Evolutionary conservation across 64 coral and sea anemone genomes (phyloP).

Genomic region (Actinia equina): DNA sequence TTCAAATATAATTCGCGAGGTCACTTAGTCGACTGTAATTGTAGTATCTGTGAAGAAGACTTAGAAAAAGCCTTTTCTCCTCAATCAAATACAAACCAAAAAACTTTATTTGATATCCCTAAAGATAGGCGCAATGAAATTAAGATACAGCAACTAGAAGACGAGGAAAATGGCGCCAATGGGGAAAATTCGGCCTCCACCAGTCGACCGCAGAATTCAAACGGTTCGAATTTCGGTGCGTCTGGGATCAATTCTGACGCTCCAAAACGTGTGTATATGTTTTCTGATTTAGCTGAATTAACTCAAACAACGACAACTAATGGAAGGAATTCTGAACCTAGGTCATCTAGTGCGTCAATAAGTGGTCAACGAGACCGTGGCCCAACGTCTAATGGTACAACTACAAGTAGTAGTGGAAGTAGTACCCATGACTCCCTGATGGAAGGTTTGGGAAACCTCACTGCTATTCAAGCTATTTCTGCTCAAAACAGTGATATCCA

Average conservation of each 20-base stretch:
- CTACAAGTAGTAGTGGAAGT: not conserved
- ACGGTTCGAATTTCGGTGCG: not conserved
- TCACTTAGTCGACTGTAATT: slow-evolving; percentile 71
- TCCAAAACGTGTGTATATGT: slow-evolving; percentile 38
- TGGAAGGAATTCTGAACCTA: not conserved
- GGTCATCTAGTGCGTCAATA: slow-evolving; percentile 9
- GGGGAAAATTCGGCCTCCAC: not conserved
- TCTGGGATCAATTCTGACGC: not conserved
- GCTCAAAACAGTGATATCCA: slow-evolving; percentile 64
- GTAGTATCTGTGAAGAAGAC: slow-evolving; percentile 71
- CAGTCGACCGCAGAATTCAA: not conserved
- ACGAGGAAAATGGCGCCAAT: slow-evolving; percentile 6
- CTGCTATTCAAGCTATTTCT: slow-evolving; percentile 58
- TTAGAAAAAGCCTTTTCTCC: slow-evolving; percentile 49
- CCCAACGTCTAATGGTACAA: not conserved
- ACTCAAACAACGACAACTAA: slow-evolving; percentile 14
- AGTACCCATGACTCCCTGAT: slow-evolving; percentile 40
- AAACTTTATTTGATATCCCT: slow-evolving; percentile 25
- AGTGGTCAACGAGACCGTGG: not conserved
- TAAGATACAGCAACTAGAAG: slow-evolving; percentile 1
- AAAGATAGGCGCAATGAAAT: slow-evolving; percentile 15
- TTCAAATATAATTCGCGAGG: slow-evolving; percentile 57
- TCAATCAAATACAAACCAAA: slow-evolving; percentile 22
- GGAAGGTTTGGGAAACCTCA: slow-evolving; percentile 42
- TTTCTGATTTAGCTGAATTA: slow-evolving; percentile 56